These are phyloP conservation scores for Cataglyphis rosenhaueri DNA, from an alignment of 2,888 invertebrate species.

Conservation along the genomic window DNA sequence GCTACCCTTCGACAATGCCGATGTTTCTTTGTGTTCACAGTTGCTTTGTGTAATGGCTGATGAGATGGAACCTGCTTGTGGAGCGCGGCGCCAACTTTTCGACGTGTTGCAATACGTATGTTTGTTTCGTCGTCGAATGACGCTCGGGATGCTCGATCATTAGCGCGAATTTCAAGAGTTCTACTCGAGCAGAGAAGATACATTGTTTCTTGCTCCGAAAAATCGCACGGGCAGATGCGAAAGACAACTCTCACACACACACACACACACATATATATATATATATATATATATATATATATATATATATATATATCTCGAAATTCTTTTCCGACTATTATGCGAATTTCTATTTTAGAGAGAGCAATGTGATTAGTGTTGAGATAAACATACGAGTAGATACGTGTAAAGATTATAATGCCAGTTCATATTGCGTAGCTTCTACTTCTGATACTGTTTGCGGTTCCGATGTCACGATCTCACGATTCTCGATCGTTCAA, in stretches of 20 bases:
- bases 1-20: slow-evolving; percentile 76
- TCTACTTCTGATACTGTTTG: slow-evolving; percentile 19
- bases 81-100: slow-evolving; percentile 63
- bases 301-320: neutral
- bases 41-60: slow-evolving; percentile 84
- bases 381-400: slow-evolving; percentile 23
- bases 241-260: neutral
- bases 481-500: neutral
- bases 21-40: slow-evolving; percentile 79
- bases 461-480: slow-evolving; percentile 16
- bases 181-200: slow-evolving; percentile 6
- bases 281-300: too few species aligned
- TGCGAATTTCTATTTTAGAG: neutral
- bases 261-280: too few species aligned
- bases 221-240: slow-evolving; percentile 42
- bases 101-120: slow-evolving; percentile 40
- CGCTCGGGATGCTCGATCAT: slow-evolving; percentile 52
- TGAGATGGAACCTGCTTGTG: slow-evolving; percentile 80
- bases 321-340: slow-evolving; percentile 34
- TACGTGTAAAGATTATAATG: slow-evolving; percentile 15
- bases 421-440: slow-evolving; percentile 13
- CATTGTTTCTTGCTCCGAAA: slow-evolving; percentile 50
- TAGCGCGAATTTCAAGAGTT: slow-evolving; percentile 23
- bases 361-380: slow-evolving; percentile 19
- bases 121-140: slow-evolving; percentile 55